Conservation (phyloP, 2,797 vertebrate genomes). For the Lateolabrax maculatus region DNA sequence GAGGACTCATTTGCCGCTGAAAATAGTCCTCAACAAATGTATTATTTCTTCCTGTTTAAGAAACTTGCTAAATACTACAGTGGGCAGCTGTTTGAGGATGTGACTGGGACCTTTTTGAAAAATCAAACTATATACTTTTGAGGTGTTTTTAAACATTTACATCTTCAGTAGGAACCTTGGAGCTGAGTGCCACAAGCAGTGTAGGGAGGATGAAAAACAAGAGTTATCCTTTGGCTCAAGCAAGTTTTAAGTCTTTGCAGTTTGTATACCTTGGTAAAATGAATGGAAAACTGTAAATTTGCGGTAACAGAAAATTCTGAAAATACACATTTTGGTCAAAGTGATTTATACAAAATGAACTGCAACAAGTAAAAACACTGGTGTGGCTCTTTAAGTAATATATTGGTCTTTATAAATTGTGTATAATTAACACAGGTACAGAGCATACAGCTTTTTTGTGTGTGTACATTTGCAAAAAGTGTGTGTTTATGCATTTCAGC, state of each 20-base stretch:
- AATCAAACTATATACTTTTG: not conserved
- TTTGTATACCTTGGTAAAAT: not conserved
- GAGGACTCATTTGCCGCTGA: not conserved
- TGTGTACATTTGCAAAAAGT: not conserved
- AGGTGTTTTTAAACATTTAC: not conserved
- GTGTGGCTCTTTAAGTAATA: not conserved
- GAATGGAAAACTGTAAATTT: not conserved
- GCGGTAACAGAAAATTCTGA: not conserved
- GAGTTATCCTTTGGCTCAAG: not conserved
- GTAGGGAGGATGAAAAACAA: no score
- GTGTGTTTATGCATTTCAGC: constrained; percentile 7
- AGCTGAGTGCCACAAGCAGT: no score
- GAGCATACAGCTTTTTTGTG: not conserved
- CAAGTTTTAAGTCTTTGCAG: not conserved
- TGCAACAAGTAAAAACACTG: not conserved
- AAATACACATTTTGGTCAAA: not conserved
- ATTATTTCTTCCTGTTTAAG: not conserved
- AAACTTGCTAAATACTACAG: not conserved
- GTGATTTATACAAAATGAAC: not conserved
- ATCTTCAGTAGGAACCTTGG: not conserved
- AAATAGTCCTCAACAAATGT: not conserved
- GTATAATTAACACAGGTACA: not conserved
- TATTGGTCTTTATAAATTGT: not conserved
- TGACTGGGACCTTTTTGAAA: no score
- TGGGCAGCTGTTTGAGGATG: not conserved